Conservation (phyloP, 1,140 invertebrate species). For the Choristoneura fumiferana region DNA sequence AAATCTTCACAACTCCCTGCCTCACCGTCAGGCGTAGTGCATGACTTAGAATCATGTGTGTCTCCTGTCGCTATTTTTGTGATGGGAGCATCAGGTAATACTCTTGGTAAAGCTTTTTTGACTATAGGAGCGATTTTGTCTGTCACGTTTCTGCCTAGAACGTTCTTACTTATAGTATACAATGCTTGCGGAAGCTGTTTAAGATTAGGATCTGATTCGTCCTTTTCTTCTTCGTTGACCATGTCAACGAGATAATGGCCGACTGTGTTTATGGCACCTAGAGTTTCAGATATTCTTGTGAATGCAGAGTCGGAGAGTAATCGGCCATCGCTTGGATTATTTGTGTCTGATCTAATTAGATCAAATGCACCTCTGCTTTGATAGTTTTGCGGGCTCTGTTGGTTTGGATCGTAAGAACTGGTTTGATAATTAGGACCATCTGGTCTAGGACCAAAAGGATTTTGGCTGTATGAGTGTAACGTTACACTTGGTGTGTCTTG, state of each 20-base stretch:
- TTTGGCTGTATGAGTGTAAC: constrained; percentile 30
- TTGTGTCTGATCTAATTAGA: constrained; percentile 42
- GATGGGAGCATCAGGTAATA: constrained; percentile 61
- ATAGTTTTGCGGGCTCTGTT: constrained; percentile 44
- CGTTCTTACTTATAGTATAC: constrained; percentile 89
- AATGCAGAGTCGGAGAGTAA: constrained; percentile 80
- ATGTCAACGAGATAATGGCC: constrained; percentile 91
- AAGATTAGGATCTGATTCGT: constrained; percentile 64
- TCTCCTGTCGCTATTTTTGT: constrained; percentile 63
- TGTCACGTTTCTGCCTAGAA: constrained; percentile 88
- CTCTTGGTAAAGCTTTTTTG: constrained; percentile 81
- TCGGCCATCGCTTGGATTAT: constrained; percentile 60
- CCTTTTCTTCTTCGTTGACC: constrained; percentile 75
- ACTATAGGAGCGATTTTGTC: constrained; percentile 88
- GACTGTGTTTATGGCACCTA: constrained; percentile 89
- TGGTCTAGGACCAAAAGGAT: constrained; percentile 26
- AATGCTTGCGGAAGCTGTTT: constrained; percentile 81
- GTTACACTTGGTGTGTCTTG: no score
- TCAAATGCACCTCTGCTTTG: constrained; percentile 48
- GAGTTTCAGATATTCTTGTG: constrained; percentile 82
- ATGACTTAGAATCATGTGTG: constrained; percentile 69
- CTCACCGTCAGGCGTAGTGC: constrained; percentile 89
- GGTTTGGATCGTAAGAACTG: constrained; percentile 22
- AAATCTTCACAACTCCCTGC: constrained; percentile 92
- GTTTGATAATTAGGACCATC: no score